phyloP scores from a whole-genome alignment of 2,888 invertebrate genomes.

The Andricus curvator region DNA sequence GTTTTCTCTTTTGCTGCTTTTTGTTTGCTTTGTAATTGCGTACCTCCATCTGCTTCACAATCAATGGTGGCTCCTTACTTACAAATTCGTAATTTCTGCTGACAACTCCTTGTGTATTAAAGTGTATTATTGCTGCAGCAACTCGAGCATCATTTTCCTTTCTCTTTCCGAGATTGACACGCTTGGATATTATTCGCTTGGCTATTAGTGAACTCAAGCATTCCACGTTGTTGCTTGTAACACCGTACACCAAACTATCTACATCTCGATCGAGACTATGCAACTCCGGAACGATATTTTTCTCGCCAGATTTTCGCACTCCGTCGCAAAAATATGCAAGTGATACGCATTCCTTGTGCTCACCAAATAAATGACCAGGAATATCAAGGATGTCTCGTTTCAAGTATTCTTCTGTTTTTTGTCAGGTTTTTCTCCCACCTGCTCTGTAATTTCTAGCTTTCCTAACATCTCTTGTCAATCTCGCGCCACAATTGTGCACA shows the following conservation, averaged over 20 bases:
- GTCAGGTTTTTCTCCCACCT: background rate
- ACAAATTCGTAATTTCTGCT: no score
- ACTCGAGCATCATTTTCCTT: no score
- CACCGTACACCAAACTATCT: background rate
- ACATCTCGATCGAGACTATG: background rate
- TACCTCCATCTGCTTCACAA: background rate
- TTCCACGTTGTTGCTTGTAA: constrained; percentile 37
- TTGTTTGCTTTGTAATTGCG: no score
- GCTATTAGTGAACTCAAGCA: constrained; percentile 35
- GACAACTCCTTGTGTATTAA: no score
- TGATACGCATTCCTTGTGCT: background rate
- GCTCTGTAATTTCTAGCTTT: background rate
- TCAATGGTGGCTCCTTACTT: background rate
- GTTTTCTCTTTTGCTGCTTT: no score
- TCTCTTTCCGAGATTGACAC: constrained; percentile 32
- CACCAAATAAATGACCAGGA: constrained; percentile 41
- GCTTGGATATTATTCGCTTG: background rate
- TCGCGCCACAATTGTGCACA: constrained; percentile 11
- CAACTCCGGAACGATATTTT: constrained; percentile 37
- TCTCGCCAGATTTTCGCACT: constrained; percentile 13
- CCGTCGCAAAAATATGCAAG: background rate
- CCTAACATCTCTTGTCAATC: background rate
- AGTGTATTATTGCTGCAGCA: no score
- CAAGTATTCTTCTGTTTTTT: background rate
- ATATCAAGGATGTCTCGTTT: constrained; percentile 31